A percentile compares a stretch with the other conserved stretches of the same genome.
Conservation (phyloP, 2,113 vertebrate species). For the Chaetodon trifascialis region DNA sequence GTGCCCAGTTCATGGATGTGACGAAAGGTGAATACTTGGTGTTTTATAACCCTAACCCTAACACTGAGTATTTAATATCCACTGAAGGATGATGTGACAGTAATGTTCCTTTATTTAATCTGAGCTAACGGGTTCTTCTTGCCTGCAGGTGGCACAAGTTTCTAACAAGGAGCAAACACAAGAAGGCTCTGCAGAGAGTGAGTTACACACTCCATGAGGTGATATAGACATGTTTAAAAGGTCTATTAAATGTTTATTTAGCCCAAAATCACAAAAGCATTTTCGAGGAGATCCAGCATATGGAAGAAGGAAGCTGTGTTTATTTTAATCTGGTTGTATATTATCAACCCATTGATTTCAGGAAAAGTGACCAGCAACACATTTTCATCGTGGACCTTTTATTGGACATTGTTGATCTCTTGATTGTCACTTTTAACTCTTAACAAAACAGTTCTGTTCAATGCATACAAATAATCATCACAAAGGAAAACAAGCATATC, state of each 20-base stretch:
- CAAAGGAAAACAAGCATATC: not conserved
- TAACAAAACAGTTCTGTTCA: not conserved
- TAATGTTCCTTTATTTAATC: no score
- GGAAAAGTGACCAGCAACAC: not conserved
- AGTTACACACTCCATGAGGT: no score
- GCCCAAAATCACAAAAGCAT: not conserved
- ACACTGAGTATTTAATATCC: no score
- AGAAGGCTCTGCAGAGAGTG: no score
- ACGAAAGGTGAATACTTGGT: no score
- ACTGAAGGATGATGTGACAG: no score
- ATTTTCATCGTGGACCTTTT: constrained; percentile 22
- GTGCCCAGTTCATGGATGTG: no score
- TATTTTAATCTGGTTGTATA: not conserved
- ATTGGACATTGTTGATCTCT: constrained; percentile 1
- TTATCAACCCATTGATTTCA: not conserved
- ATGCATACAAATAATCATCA: constrained; percentile 12
- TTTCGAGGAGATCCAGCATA: not conserved
- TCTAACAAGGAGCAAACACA: no score
- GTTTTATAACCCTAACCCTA: no score
- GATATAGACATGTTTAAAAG: no score
- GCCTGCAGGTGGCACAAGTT: no score
- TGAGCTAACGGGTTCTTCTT: no score
- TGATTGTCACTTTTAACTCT: not conserved
- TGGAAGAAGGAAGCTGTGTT: not conserved
- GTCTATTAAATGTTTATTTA: not conserved